These are phyloP conservation scores for Lepidurus packardi DNA, from an alignment of 1,140 invertebrate species.

Conservation along the genomic window DNA sequence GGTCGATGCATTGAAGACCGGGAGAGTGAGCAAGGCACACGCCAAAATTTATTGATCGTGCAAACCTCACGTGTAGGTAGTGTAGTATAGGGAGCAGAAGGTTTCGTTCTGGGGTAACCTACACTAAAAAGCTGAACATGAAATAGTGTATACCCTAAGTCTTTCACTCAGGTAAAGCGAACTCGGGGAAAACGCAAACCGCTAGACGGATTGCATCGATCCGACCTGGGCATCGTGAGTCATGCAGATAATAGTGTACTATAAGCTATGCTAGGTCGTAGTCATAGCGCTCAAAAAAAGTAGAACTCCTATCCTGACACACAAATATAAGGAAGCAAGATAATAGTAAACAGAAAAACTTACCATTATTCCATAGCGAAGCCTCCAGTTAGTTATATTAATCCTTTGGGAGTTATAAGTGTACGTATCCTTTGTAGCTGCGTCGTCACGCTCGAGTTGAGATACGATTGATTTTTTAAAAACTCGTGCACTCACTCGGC, in stretches of 20 bases:
- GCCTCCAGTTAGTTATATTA: background rate
- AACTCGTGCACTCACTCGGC: background rate
- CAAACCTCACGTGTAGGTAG: background rate
- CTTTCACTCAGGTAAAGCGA: background rate
- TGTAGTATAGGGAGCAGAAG: background rate
- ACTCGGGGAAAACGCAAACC: constrained; percentile 12
- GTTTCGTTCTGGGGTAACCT: constrained; percentile 4
- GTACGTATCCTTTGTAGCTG: background rate
- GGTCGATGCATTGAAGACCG: background rate
- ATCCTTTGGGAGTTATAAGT: background rate
- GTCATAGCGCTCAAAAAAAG: too few relatives aligned
- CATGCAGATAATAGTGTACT: background rate
- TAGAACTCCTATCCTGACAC: too few relatives aligned
- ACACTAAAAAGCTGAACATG: constrained; percentile 10
- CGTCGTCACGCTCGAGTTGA: background rate
- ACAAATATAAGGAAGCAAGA: background rate
- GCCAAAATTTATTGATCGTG: constrained; percentile 12
- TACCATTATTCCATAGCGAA: background rate
- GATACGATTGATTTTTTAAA: background rate
- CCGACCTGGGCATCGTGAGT: background rate
- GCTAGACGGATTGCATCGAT: constrained; percentile 6
- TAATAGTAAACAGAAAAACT: background rate
- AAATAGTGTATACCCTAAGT: background rate
- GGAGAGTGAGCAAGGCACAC: constrained; percentile 7
- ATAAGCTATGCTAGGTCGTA: too few relatives aligned